These are phyloP conservation scores for Camponotus fellah DNA, from an alignment of 2,888 invertebrate genomes.

Conservation along the genomic window DNA sequence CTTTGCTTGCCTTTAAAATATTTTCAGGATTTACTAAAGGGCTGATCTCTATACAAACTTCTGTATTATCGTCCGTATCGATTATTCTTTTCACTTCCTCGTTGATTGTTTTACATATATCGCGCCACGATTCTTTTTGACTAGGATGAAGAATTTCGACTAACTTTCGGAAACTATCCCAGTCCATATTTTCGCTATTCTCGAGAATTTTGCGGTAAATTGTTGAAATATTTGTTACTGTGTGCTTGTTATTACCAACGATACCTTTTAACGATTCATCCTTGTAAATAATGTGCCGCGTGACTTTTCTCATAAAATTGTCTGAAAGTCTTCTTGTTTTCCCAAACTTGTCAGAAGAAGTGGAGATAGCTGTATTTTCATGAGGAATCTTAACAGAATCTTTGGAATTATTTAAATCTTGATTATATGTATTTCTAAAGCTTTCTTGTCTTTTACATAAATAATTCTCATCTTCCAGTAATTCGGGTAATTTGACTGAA, in stretches of 20 bases:
- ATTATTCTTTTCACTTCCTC: conserved; percentile 70
- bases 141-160: conserved; percentile 72
- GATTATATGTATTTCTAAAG: background rate
- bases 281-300: conserved; percentile 52
- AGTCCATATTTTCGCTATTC: conserved; percentile 73
- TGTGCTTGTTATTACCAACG: background rate
- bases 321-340: background rate
- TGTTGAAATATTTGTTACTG: background rate
- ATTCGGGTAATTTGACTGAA: background rate
- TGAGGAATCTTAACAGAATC: background rate
- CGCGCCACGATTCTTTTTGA: conserved; percentile 73
- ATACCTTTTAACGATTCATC: conserved; percentile 1
- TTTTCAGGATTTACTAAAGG: conserved; percentile 49
- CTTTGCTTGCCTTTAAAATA: conserved; percentile 6
- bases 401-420: background rate
- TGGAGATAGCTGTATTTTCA: background rate
- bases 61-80: conserved; percentile 66
- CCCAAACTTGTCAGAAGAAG: background rate
- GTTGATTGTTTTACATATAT: conserved; percentile 73
- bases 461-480: background rate
- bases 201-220: conserved; percentile 70
- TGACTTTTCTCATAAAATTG: conserved; percentile 9
- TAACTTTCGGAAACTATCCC: conserved; percentile 72
- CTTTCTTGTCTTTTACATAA: background rate
- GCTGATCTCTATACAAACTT: conserved; percentile 78